Conservation (phyloP, 2,113 vertebrate species). For the Tragelaphus scriptus region DNA sequence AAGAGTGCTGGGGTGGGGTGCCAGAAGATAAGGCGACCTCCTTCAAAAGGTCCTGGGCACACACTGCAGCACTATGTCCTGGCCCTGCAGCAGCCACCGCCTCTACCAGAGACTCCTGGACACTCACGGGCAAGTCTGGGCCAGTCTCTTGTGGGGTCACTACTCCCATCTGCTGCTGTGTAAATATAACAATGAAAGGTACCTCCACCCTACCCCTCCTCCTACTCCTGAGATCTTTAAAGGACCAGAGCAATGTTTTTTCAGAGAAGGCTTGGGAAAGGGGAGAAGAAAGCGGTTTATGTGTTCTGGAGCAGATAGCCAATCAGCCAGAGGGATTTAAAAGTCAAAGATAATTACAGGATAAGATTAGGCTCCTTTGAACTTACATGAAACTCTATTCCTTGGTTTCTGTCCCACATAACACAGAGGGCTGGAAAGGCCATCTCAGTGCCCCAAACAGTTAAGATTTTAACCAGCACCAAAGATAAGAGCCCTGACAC, state of each 20-base stretch:
- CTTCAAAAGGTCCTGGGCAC: background rate
- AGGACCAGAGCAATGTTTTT: background rate
- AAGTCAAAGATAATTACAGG: background rate
- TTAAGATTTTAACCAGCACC: conserved; percentile 35
- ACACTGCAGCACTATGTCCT: background rate
- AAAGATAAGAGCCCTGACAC: conserved; percentile 48
- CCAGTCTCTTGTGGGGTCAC: background rate
- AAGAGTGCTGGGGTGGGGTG: too few species aligned
- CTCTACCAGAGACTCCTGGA: background rate
- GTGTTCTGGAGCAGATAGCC: background rate
- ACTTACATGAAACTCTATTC: background rate
- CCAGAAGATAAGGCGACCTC: background rate
- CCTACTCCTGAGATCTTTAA: background rate
- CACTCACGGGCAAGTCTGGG: background rate
- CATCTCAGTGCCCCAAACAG: background rate
- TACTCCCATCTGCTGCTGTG: background rate
- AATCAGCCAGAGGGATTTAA: background rate
- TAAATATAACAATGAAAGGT: background rate
- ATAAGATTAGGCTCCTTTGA: background rate
- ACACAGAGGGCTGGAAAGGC: background rate
- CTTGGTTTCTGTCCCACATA: background rate
- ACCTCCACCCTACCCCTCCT: background rate
- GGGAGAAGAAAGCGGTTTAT: background rate
- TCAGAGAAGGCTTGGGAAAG: background rate
- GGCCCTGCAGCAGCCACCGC: background rate